Percentiles rank a stretch among this genome's conserved stretches.
These are phyloP conservation scores for Saccopteryx bilineata DNA, from an alignment of 2,113 vertebrate species.

Conservation along the genomic window DNA sequence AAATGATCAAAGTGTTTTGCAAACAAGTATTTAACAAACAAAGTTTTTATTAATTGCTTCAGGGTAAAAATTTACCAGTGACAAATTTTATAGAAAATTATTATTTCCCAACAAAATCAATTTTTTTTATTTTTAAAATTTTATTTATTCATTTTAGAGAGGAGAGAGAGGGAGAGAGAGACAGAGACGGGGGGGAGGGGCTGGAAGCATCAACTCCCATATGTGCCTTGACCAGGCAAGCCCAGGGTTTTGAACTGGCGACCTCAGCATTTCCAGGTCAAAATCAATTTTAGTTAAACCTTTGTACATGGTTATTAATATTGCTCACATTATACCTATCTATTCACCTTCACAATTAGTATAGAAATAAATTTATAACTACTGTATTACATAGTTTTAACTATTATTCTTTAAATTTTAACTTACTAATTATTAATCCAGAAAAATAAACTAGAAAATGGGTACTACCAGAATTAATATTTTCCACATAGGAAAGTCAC, in stretches of 20 bases:
- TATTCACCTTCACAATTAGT: neutral
- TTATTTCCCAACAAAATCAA: neutral
- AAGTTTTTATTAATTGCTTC: neutral
- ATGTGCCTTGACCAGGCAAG: no score
- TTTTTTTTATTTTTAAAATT: no score
- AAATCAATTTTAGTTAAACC: conserved; percentile 13
- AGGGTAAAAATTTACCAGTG: neutral
- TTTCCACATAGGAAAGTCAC: neutral
- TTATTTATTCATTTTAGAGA: no score
- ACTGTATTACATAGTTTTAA: neutral
- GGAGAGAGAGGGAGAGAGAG: no score
- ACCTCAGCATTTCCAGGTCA: no score
- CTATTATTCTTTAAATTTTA: neutral
- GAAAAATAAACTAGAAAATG: neutral
- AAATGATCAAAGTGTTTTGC: neutral
- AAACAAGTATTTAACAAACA: neutral
- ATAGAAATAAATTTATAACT: neutral
- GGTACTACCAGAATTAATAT: conserved; percentile 4
- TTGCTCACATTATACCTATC: neutral
- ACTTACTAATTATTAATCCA: neutral
- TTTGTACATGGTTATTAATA: neutral
- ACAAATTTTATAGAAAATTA: neutral
- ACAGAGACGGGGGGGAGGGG: no score
- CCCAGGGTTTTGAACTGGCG: no score
- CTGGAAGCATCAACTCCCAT: no score